Evolutionary conservation across 2,797 vertebrate species (phyloP).

Genomic region (Gymnothorax javanicus): DNA sequence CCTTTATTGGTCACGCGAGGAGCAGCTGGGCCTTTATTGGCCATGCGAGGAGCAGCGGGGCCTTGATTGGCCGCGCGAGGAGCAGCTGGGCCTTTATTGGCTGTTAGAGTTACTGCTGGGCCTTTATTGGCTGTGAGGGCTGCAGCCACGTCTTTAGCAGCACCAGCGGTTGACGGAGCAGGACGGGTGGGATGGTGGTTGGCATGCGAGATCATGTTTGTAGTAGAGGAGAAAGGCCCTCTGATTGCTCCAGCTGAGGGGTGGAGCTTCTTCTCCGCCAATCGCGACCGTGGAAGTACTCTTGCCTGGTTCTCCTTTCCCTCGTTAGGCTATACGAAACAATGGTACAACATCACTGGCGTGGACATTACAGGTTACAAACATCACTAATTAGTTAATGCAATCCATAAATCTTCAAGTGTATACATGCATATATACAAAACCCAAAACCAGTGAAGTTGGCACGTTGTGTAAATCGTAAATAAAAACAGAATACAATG

Average conservation of each 20-base stretch:
- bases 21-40: background rate
- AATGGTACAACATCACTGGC: background rate
- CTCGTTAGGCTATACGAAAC: constrained; percentile 44
- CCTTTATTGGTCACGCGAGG: constrained; percentile 1
- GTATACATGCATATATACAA: no score
- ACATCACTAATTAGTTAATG: no score
- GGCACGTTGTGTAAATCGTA: no score
- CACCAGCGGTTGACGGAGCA: constrained; percentile 7
- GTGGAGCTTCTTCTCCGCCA: constrained; percentile 23
- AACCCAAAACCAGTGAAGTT: no score
- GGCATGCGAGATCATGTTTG: constrained; percentile 23
- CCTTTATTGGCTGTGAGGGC: constrained; percentile 9
- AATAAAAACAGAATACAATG: no score
- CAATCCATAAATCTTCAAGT: no score
- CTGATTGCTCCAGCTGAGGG: constrained; percentile 14
- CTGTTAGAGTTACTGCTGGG: no score
- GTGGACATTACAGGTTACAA: background rate
- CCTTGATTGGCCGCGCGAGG: constrained; percentile 1
- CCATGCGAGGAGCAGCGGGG: background rate
- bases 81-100: constrained; percentile 9
- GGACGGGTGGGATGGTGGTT: background rate
- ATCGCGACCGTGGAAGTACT: background rate
- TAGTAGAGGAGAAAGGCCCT: background rate
- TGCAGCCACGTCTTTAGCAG: background rate
- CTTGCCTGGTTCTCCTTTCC: constrained; percentile 67